Evolutionary conservation across 2,888 invertebrate genomes (phyloP).

Genomic region (Epinotia demarniana): DNA sequence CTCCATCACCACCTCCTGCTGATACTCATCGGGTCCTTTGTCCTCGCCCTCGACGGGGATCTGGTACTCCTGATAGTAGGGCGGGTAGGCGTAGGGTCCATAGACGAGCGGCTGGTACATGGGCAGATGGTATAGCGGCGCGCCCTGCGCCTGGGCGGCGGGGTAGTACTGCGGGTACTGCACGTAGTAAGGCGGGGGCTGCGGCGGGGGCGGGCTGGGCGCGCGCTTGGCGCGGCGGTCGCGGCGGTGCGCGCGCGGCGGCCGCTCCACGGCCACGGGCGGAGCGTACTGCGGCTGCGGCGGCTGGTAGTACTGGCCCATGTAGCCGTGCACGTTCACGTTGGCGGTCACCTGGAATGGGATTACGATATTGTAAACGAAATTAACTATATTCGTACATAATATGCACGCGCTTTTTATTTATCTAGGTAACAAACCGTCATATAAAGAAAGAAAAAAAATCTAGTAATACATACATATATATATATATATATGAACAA

Average conservation of each 20-base stretch:
- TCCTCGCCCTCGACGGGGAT: conserved; percentile 78
- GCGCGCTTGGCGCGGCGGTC: conserved; percentile 72
- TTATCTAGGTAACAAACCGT: too few relatives aligned
- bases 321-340: conserved; percentile 87
- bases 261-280: conserved; percentile 72
- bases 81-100: conserved; percentile 78
- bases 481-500: too few relatives aligned
- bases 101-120: conserved; percentile 80
- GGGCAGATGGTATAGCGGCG: conserved; percentile 82
- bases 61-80: conserved; percentile 78
- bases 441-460: too few relatives aligned
- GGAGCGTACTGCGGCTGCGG: conserved; percentile 73
- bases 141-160: conserved; percentile 82
- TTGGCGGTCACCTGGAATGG: conserved; percentile 83
- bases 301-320: conserved; percentile 84
- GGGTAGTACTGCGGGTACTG: conserved; percentile 81
- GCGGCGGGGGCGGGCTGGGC: conserved; percentile 71
- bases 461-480: too few relatives aligned
- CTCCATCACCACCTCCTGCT: conserved; percentile 78
- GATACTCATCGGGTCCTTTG: conserved; percentile 79
- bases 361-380: conserved; percentile 53
- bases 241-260: conserved; percentile 68
- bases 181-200: conserved; percentile 71
- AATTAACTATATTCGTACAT: neutral
- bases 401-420: too few relatives aligned